Evolutionary conservation across 2,113 vertebrate species (phyloP).

Genomic region (Seriola quinqueradiata): DNA sequence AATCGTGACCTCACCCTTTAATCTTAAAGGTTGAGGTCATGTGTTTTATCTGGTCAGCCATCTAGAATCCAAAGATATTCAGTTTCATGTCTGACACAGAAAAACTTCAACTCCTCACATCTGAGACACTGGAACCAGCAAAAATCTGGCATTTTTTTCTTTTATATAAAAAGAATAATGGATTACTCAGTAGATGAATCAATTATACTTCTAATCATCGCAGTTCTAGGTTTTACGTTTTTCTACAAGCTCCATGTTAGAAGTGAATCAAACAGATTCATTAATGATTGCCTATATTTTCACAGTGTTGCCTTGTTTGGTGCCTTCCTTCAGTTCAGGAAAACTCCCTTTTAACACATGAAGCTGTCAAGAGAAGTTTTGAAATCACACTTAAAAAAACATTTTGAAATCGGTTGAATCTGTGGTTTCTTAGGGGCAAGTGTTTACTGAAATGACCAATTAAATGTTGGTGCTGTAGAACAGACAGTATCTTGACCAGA

Average conservation of each 20-base stretch:
- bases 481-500: conserved; percentile 5
- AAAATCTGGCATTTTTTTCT: not conserved
- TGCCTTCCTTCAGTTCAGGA: not conserved
- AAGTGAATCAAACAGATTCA: not conserved
- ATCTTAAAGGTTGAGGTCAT: too few species aligned
- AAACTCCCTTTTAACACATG: not conserved
- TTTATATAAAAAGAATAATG: not conserved
- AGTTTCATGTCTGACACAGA: too few species aligned
- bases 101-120: not conserved
- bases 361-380: not conserved
- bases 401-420: conserved; percentile 9
- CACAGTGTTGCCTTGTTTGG: not conserved
- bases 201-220: not conserved
- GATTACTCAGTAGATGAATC: not conserved
- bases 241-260: not conserved
- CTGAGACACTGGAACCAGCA: not conserved
- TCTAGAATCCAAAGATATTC: too few species aligned
- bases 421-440: conserved; percentile 8
- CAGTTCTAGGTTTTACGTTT: not conserved
- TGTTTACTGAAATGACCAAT: conserved; percentile 40
- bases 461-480: conserved; percentile 6
- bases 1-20: too few species aligned
- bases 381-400: not conserved
- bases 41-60: too few species aligned
- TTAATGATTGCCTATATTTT: not conserved